Percentiles rank a stretch among this genome's conserved stretches.
Conservation (phyloP, 2,113 vertebrate species). For the Montifringilla adamsi region DNA sequence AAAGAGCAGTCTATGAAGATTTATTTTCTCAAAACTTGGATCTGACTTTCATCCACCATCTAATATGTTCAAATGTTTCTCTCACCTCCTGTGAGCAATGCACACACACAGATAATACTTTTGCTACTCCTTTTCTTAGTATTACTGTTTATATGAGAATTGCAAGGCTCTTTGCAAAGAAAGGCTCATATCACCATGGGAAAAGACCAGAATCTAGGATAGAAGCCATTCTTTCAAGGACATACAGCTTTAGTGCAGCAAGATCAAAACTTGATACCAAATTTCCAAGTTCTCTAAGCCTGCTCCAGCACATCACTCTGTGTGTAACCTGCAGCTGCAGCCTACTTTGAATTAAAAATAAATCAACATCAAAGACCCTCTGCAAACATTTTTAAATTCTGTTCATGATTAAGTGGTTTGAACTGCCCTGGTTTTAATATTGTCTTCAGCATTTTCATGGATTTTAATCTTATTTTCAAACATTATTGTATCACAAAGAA, state of each 20-base stretch:
- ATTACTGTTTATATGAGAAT: neutral
- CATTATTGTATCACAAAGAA: neutral
- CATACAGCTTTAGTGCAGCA: neutral
- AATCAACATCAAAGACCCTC: neutral
- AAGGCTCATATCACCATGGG: neutral
- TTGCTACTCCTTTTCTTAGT: neutral
- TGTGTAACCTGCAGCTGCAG: neutral
- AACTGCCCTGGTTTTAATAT: neutral
- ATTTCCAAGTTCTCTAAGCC: neutral
- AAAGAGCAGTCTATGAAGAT: neutral
- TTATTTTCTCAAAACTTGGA: slow-evolving; percentile 8
- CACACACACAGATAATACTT: neutral
- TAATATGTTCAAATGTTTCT: neutral
- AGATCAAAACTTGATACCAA: neutral
- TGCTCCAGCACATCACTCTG: neutral
- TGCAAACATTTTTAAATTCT: neutral
- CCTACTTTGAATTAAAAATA: neutral
- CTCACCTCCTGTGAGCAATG: neutral
- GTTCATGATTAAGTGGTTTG: neutral
- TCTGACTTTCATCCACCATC: neutral
- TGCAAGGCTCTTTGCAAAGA: neutral
- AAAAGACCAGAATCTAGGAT: neutral
- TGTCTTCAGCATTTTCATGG: neutral
- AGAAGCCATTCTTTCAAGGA: neutral
- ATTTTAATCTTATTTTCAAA: neutral